Percentiles rank a stretch among this genome's conserved stretches.
phyloP scores from a whole-genome alignment of 37 sponge, comb jelly and placozoan species.

The Ephydatia muelleri region DNA sequence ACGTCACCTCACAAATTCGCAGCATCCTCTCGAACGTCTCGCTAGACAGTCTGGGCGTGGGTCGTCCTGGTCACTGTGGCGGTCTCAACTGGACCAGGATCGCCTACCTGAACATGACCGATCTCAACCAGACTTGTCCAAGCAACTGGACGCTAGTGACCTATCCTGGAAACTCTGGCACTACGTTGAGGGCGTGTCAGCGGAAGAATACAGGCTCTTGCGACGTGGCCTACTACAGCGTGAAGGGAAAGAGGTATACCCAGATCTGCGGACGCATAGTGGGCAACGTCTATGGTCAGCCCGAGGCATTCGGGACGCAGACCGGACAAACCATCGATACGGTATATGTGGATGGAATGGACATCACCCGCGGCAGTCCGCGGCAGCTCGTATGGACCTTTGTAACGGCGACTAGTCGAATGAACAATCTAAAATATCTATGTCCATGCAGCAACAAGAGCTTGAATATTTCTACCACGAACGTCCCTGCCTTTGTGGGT shows the following conservation, averaged over 20 bases:
- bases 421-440: not conserved
- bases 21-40: not conserved
- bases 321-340: not conserved
- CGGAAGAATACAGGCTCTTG: not conserved
- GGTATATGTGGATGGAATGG: conserved; percentile 29
- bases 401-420: not conserved
- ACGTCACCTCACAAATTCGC: not conserved
- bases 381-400: conserved; percentile 38
- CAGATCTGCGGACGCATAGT: conserved; percentile 30
- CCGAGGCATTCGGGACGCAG: not conserved
- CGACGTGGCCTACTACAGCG: not conserved
- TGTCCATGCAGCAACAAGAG: not conserved
- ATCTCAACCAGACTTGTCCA: not conserved
- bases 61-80: not conserved
- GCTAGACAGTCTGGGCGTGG: not conserved
- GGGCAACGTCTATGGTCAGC: conserved; percentile 5
- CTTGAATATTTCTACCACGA: not conserved
- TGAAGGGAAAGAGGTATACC: conserved; percentile 4
- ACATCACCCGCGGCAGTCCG: conserved; percentile 22
- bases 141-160: not conserved
- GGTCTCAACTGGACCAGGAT: not conserved
- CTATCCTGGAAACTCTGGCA: no score
- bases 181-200: conserved; percentile 18
- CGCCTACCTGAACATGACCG: conserved; percentile 28
- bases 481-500: conserved; percentile 11